Evolutionary conservation across 2,113 vertebrate genomes (phyloP).

Genomic region (Pluvianellus socialis): DNA sequence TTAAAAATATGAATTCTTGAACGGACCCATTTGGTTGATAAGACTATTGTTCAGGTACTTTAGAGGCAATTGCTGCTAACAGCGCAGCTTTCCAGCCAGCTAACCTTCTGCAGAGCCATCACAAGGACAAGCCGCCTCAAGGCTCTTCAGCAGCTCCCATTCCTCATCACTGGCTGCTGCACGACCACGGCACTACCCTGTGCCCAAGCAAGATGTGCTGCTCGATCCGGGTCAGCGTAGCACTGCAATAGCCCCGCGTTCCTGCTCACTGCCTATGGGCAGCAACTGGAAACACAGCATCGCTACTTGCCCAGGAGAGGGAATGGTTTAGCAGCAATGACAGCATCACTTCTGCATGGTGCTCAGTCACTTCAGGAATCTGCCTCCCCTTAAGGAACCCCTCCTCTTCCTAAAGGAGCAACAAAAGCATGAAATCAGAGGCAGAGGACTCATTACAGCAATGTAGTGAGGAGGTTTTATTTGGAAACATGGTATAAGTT

Average conservation of each 20-base stretch:
- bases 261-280: no score
- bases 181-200: background rate
- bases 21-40: background rate
- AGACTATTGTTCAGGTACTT: background rate
- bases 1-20: background rate
- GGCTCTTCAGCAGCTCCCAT: background rate
- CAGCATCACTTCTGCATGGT: background rate
- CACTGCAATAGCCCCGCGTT: background rate
- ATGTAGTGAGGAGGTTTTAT: conserved; percentile 87
- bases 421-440: conserved; percentile 17
- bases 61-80: background rate
- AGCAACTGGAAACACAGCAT: background rate
- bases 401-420: background rate
- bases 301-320: background rate
- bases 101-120: background rate
- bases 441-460: conserved; percentile 30
- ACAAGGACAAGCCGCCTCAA: background rate
- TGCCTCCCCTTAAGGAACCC: background rate
- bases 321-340: background rate
- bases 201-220: background rate
- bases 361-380: background rate
- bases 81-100: background rate
- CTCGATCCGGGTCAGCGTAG: background rate
- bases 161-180: background rate
- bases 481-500: conserved; percentile 87